A percentile compares a stretch with the other conserved stretches of the same genome.
phyloP scores from a whole-genome alignment of 1,140 invertebrate genomes.

The Acromyrmex heyeri region DNA sequence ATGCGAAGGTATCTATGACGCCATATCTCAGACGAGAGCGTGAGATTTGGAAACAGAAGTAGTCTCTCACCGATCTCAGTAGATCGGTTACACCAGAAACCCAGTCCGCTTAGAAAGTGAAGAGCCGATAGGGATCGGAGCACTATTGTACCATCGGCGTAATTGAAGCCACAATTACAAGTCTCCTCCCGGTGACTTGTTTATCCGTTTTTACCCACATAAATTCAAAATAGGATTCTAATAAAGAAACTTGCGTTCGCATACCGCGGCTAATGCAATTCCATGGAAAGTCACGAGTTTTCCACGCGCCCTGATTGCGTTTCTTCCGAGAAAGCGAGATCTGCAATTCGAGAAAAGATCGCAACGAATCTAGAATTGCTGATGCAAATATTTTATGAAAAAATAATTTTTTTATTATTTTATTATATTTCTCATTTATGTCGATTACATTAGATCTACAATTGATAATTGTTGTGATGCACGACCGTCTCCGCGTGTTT shows the following conservation, averaged over 20 bases:
- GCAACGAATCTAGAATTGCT: not conserved
- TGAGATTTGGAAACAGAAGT: constrained; percentile 64
- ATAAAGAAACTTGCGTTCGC: constrained; percentile 58
- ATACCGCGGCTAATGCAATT: constrained; percentile 60
- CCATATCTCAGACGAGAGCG: constrained; percentile 65
- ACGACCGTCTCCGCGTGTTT: constrained; percentile 12
- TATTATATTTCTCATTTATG: not conserved
- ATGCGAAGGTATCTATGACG: constrained; percentile 40
- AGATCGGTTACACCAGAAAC: constrained; percentile 66
- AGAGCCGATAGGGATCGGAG: constrained; percentile 67
- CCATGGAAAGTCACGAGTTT: constrained; percentile 61
- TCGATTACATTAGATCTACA: too few relatives aligned
- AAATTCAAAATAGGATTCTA: constrained; percentile 64
- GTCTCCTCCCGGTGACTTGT: constrained; percentile 30
- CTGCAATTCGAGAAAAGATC: not conserved
- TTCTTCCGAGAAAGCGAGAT: constrained; percentile 47
- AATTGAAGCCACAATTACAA: constrained; percentile 71
- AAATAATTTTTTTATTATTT: not conserved
- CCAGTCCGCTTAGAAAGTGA: constrained; percentile 66
- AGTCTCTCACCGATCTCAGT: constrained; percentile 52
- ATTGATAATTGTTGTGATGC: constrained; percentile 30
- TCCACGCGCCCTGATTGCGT: constrained; percentile 58
- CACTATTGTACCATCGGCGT: constrained; percentile 55
- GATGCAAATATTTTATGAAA: not conserved
- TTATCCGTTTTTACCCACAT: constrained; percentile 65